phyloP scores from a whole-genome alignment of 2,797 vertebrate species.

The Choloepus didactylus region DNA sequence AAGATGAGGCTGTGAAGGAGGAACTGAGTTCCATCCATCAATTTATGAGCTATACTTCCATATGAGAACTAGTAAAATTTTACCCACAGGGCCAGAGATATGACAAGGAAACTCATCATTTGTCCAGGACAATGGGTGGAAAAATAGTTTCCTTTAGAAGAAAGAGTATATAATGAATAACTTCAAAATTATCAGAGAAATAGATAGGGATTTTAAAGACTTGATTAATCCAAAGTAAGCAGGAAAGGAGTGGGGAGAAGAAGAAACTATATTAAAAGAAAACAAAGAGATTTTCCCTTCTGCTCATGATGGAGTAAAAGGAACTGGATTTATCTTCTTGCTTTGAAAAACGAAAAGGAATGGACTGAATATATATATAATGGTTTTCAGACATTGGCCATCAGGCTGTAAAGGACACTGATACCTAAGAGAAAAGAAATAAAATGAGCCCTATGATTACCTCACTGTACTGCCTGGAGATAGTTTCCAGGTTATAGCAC shows the following conservation, averaged over 20 bases:
- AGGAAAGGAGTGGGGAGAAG: background rate
- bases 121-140: background rate
- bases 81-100: conserved; percentile 7
- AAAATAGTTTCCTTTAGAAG: background rate
- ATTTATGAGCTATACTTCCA: background rate
- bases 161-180: background rate
- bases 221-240: background rate
- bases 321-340: conserved; percentile 26
- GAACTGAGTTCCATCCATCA: conserved; percentile 39
- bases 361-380: conserved; percentile 5
- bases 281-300: background rate
- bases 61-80: conserved; percentile 28
- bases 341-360: conserved; percentile 49
- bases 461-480: background rate
- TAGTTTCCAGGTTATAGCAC: conserved; percentile 33
- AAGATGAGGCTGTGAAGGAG: background rate
- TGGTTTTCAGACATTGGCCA: conserved; percentile 17
- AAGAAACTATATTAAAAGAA: conserved; percentile 49
- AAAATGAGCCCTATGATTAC: conserved; percentile 29
- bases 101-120: conserved; percentile 8
- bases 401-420: conserved; percentile 18
- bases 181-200: conserved; percentile 58
- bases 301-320: conserved; percentile 27
- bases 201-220: background rate
- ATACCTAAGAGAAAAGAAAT: conserved; percentile 39